A percentile compares a stretch with the other conserved stretches of the same genome.
Evolutionary conservation across 2,888 invertebrate genomes (phyloP).

Genomic region (Xestia sexstrigata): DNA sequence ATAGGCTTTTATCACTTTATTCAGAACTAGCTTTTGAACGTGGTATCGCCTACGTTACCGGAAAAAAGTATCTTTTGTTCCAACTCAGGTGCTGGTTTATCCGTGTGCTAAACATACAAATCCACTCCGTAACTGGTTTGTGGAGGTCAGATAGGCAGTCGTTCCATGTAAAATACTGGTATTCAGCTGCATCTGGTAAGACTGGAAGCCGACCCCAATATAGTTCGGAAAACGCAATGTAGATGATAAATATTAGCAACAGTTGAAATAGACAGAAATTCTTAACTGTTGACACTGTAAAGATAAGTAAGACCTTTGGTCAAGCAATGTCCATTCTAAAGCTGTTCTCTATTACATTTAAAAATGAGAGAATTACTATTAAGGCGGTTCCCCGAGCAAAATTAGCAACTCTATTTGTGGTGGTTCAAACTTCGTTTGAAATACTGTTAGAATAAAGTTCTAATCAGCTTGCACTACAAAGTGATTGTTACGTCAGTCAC

Average conservation of each 20-base stretch:
- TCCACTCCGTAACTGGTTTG: too few species aligned
- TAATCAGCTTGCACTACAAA: too few species aligned
- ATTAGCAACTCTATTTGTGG: too few species aligned
- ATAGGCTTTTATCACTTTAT: not conserved
- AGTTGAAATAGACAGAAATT: too few species aligned
- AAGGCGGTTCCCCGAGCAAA: too few species aligned
- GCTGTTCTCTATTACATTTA: not conserved
- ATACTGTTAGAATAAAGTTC: too few species aligned
- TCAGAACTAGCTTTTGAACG: not conserved
- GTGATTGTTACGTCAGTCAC: too few species aligned
- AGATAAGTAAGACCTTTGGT: not conserved
- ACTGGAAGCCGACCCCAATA: not conserved
- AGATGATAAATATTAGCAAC: not conserved
- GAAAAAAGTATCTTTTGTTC: not conserved
- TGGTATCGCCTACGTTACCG: not conserved
- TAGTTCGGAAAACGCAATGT: not conserved
- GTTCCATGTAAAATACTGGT: too few species aligned
- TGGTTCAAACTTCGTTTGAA: too few species aligned
- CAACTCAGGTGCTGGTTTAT: not conserved
- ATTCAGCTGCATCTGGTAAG: not conserved
- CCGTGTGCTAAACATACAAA: not conserved
- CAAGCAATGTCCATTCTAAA: not conserved
- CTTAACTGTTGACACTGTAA: not conserved
- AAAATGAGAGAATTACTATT: not conserved
- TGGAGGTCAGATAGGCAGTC: not conserved